Base-by-base conservation (phyloP, 2,888 invertebrate species). In the Suillia variegata region DNA sequence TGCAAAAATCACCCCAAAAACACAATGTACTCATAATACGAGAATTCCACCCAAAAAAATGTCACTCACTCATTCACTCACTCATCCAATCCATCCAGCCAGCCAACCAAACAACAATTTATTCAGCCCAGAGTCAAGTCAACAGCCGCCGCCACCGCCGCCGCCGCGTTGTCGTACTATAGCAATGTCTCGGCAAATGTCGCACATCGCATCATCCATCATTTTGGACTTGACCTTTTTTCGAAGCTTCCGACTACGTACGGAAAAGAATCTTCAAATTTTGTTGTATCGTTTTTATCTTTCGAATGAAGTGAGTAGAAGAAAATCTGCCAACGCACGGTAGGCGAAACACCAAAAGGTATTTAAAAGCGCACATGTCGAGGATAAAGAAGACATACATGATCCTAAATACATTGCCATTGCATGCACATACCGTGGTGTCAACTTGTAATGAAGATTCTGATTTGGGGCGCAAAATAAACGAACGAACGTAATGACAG, bases 171-270 rank as follows among this genome's bases (percentile, higher is more conserved):
- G 62, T 56, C 54, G 56, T n/a, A n/a, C n/a, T n/a, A 6, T 31
- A 58, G 17, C 62, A 54, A 56, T 64, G 69, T 66, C 62, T 66
- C 66, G 61, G 61, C 67, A 70, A 68, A 66, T 68, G 74, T 69
- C 74, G 62, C n/a, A 55, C 63, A 71, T 70, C 72, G 70, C 70
- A 79, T 81, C 81, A 81, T 81, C 81, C 79, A 81, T 81, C 82
- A 81, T 77, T 79, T 74, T 74, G 74, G 79, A 79, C 77, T 80
- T 82, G 81, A 82, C 81, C 81, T 82, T 82, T 82, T 80, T 79
- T 64, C 64, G 65, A 70, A 75, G 67, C 73, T 76, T 68, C 67
- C 68, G 71, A 67, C 74, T 75, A 74, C n/a, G n/a, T n/a, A n/a
- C n/a, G n/a, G 66, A 64, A 63, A 59, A 68, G 71, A 72, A 74